Evolutionary conservation across 2,797 vertebrate species (phyloP).

Genomic region (Dendrocincla tyrannina): DNA sequence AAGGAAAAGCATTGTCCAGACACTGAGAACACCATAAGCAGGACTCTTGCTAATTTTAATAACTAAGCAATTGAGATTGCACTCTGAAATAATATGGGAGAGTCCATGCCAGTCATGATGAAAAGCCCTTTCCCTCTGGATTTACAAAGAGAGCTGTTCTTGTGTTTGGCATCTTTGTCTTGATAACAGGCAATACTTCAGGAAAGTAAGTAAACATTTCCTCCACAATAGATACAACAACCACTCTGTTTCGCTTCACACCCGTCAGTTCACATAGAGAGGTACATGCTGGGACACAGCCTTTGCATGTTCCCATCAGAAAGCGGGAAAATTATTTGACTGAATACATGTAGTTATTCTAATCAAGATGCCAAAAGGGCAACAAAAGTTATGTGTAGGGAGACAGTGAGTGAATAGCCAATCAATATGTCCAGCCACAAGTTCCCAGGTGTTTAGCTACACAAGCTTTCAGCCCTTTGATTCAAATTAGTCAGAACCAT

Average conservation of each 20-base stretch:
- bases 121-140: not conserved
- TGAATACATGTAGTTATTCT: not conserved
- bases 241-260: not conserved
- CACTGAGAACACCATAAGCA: not conserved
- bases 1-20: not conserved
- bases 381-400: not conserved
- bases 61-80: not conserved
- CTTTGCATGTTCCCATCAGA: not conserved
- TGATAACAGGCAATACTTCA: not conserved
- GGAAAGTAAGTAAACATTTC: not conserved
- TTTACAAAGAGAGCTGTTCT: not conserved
- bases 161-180: not conserved
- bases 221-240: not conserved
- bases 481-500: not conserved
- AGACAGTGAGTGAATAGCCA: not conserved
- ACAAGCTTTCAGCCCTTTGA: not conserved
- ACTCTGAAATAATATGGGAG: not conserved
- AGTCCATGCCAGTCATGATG: rapidly evolving
- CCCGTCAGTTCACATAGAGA: not conserved
- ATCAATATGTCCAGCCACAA: not conserved
- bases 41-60: not conserved
- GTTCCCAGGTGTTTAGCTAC: not conserved
- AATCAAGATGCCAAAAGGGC: not conserved
- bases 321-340: not conserved
- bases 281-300: not conserved